A percentile compares a stretch with the other conserved stretches of the same genome.
These are phyloP conservation scores for Brachionus sp. DNA, from an alignment of 1,140 invertebrate species.

Conservation along the genomic window DNA sequence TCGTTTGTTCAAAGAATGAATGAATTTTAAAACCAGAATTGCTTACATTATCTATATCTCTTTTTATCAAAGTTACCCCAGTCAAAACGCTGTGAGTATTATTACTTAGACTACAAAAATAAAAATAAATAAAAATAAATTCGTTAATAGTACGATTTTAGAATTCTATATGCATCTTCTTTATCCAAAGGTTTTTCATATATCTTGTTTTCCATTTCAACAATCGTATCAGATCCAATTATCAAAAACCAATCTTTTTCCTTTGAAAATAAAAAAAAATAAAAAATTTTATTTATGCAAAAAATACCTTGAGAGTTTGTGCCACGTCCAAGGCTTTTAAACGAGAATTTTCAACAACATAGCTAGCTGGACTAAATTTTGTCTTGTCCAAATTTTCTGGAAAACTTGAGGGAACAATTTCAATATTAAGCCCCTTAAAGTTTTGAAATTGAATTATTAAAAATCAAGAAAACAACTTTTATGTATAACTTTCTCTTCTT, in stretches of 20 bases:
- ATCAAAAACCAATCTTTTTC: constrained; percentile 33
- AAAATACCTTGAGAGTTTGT: not conserved
- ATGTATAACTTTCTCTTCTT: too few species aligned
- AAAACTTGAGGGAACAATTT: constrained; percentile 33
- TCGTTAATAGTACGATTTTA: not conserved
- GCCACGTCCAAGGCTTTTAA: constrained; percentile 21
- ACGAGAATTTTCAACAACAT: constrained; percentile 41
- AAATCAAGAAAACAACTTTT: too few species aligned
- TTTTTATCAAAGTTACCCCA: constrained; percentile 29
- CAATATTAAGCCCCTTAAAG: not conserved
- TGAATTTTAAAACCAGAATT: constrained; percentile 53
- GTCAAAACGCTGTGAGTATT: constrained; percentile 13
- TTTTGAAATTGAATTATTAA: not conserved
- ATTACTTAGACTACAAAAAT: not conserved
- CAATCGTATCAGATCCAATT: constrained; percentile 39
- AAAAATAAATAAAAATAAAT: not conserved
- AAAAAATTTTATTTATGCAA: not conserved
- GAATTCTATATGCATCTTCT: constrained; percentile 1
- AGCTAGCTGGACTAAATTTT: constrained; percentile 6
- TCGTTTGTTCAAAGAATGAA: constrained; percentile 74
- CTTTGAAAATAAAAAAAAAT: not conserved
- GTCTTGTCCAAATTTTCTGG: constrained; percentile 27
- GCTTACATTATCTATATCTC: not conserved
- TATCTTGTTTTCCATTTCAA: not conserved
- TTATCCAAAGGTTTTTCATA: constrained; percentile 39